Evolutionary conservation across 2,888 invertebrate genomes (phyloP), one percentile per base, ranked within the genome.

Genomic region (Arge pagana): DNA sequence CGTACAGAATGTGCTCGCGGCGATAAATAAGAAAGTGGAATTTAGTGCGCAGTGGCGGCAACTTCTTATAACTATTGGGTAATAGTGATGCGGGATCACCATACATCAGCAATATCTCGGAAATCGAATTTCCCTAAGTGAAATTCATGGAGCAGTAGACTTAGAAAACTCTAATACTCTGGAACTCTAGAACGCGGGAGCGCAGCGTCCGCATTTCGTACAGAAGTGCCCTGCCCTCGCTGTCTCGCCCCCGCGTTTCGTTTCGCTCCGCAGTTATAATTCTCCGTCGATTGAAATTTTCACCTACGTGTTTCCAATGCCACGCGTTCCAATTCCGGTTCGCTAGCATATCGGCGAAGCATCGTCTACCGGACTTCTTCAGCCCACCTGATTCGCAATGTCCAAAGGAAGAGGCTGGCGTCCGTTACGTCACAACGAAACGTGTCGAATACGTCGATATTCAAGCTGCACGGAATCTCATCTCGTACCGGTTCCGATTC

Each of bases 51-150:
- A 23, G 23, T 8, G 33, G 15, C 15, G 7, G 11, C 21, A 45
- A 33, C 33, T 33, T 33, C 33, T 23, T n/a, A 43, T 42, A 36
- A 8, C 10, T 10, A 16, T 35, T 10, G 48, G n/a, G 35, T n/a
- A 36, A 23, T 13, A 42, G 23, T 31, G 23, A 30, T 19, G 23
- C 35, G 11, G 23, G 28, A 42, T 42, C 30, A 13, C 19, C 19
- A 31, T 7, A 30, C 21, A 33, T 33, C 11, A 45, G 11, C 33
- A 10, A 30, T 30, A 42, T 13, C 7, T 30, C 24, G n/a, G 15
- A 8, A n/a, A 21, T 50, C 42, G 31, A 31, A 50, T 41, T 41
- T 21, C 42, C 21, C 13, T 42, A 39, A 39, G 39, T 39, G 16
- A 39, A 39, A 39, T 39, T 39, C 39, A 39, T 39, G 39, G 39